A percentile compares a stretch with the other conserved stretches of the same genome.
phyloP scores from a whole-genome alignment of 1,140 invertebrate species.

The Rhyacophila brunnea region DNA sequence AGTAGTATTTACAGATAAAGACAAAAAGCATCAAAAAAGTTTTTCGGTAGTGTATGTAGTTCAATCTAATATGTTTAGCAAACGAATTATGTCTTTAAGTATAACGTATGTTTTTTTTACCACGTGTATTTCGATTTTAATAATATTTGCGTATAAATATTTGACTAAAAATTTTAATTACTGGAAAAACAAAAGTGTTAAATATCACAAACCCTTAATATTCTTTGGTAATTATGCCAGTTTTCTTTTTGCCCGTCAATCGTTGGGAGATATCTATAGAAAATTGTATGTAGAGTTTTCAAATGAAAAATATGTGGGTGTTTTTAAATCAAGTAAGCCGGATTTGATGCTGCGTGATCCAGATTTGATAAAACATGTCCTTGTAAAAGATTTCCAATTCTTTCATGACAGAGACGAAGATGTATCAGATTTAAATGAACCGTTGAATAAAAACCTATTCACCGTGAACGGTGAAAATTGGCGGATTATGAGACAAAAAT shows the following conservation, averaged over 20 bases:
- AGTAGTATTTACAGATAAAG: too few relatives aligned
- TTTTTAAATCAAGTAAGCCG: conserved; percentile 46
- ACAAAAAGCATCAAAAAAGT: too few relatives aligned
- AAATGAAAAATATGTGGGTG: conserved; percentile 40
- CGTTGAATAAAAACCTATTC: conserved; percentile 37
- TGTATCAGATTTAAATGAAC: conserved; percentile 37
- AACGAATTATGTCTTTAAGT: too few relatives aligned
- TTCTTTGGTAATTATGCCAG: conserved; percentile 41
- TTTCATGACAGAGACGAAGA: conserved; percentile 46
- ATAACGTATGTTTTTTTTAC: too few relatives aligned
- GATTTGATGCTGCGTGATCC: conserved; percentile 53
- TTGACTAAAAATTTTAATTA: conserved; percentile 39
- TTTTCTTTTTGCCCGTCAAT: conserved; percentile 14
- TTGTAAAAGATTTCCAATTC: conserved; percentile 57
- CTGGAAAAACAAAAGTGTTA: conserved; percentile 50
- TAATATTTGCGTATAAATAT: conserved; percentile 16
- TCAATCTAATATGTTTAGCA: too few relatives aligned
- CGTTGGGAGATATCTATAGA: conserved; percentile 13
- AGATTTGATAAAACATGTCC: conserved; percentile 53
- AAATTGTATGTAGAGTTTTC: conserved; percentile 35
- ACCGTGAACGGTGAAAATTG: conserved; percentile 47
- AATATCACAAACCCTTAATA: conserved; percentile 37
- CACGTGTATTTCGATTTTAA: not conserved
- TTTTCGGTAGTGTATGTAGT: too few relatives aligned
- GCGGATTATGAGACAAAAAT: conserved; percentile 53